These are phyloP conservation scores for Agrochola macilenta DNA, from an alignment of 2,888 invertebrate species.

Conservation along the genomic window DNA sequence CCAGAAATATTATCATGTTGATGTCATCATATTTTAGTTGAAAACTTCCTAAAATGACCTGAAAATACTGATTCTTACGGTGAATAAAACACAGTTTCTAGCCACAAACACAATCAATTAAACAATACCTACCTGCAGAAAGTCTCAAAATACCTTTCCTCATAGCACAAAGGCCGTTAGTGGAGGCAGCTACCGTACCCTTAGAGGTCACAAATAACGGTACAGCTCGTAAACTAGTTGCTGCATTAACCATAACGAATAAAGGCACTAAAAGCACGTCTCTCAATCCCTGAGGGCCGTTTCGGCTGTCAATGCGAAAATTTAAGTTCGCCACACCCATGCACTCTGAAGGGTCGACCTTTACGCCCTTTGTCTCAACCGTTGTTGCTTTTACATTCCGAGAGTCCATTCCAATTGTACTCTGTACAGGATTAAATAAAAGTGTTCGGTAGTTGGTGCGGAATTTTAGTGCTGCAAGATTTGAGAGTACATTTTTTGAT, in stretches of 20 bases:
- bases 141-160: slow-evolving; percentile 59
- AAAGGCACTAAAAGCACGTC: slow-evolving; percentile 90
- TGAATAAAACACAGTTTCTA: not conserved
- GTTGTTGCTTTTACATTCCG: slow-evolving; percentile 78
- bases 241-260: slow-evolving; percentile 90
- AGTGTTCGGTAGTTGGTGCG: slow-evolving; percentile 56
- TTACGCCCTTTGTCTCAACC: slow-evolving; percentile 88
- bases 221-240: slow-evolving; percentile 88
- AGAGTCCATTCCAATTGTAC: slow-evolving; percentile 57
- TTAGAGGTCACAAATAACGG: slow-evolving; percentile 87
- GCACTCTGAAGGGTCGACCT: slow-evolving; percentile 89
- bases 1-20: not conserved
- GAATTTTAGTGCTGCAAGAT: slow-evolving; percentile 45
- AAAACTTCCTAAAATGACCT: not conserved
- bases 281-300: slow-evolving; percentile 88
- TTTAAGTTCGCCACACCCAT: slow-evolving; percentile 90
- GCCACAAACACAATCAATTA: slow-evolving; percentile 33
- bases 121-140: slow-evolving; percentile 52
- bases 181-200: slow-evolving; percentile 68
- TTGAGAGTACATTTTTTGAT: not conserved
- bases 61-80: not conserved
- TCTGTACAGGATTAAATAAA: slow-evolving; percentile 62
- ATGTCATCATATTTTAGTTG: not conserved
- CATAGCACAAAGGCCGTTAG: slow-evolving; percentile 66
- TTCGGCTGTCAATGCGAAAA: slow-evolving; percentile 90